phyloP scores from a whole-genome alignment of 2,113 vertebrate species.

The Rafetus swinhoei region DNA sequence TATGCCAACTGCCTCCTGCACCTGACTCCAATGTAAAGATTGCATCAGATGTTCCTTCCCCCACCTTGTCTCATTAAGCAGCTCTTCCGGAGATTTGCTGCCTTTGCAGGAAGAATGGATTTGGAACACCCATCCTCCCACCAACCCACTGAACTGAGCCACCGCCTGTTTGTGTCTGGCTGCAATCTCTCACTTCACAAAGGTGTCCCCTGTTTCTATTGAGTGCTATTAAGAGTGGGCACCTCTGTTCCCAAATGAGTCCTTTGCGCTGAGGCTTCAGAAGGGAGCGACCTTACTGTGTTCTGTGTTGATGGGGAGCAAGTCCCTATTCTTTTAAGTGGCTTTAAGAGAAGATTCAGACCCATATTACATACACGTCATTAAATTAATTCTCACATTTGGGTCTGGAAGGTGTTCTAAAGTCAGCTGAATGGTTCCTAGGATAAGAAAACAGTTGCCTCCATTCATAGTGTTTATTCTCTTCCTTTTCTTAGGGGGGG shows the following conservation, averaged over 20 bases:
- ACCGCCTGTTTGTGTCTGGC: neutral
- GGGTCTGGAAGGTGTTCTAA: neutral
- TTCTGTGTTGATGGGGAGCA: neutral
- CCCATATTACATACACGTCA: neutral
- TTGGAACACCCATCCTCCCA: neutral
- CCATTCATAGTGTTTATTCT: rapidly evolving
- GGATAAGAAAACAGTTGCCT: neutral
- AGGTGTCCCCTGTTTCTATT: neutral
- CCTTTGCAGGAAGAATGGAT: neutral
- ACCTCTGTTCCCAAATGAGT: neutral
- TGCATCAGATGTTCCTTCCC: neutral
- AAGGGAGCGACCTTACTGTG: neutral
- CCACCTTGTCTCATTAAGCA: neutral
- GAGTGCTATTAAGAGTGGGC: neutral
- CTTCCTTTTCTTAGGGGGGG: neutral
- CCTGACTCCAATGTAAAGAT: no score
- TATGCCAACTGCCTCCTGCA: no score
- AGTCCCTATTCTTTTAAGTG: neutral
- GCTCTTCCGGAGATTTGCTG: neutral
- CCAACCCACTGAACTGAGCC: neutral
- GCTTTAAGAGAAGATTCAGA: neutral
- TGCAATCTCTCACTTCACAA: neutral
- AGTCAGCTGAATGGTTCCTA: neutral
- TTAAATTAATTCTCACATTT: neutral
- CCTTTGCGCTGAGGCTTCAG: neutral